These are phyloP conservation scores for Hybognathus amarus DNA, from an alignment of 2,797 vertebrate genomes.

Conservation along the genomic window DNA sequence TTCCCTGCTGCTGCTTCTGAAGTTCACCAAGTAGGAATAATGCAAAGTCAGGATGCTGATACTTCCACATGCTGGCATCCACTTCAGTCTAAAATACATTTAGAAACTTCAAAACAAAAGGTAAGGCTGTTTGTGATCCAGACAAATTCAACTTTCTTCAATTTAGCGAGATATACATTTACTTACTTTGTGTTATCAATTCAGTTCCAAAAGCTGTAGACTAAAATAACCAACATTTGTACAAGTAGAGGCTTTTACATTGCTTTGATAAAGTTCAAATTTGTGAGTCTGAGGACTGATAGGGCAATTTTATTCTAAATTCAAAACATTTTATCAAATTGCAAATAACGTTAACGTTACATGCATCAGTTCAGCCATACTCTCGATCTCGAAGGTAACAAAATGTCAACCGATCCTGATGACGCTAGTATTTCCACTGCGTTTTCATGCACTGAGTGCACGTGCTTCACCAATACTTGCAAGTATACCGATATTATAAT, in stretches of 20 bases:
- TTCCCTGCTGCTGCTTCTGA: slow-evolving; percentile 74
- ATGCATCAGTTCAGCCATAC: background rate
- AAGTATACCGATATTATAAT: background rate
- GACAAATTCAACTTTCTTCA: background rate
- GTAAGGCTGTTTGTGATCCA: background rate
- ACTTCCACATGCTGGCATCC: slow-evolving; percentile 69
- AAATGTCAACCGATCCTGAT: background rate
- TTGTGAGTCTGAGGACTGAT: background rate
- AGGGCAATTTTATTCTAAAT: background rate
- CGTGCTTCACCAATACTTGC: background rate
- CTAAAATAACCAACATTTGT: background rate
- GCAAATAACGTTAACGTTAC: background rate
- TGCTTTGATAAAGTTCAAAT: background rate
- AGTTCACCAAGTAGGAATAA: slow-evolving; percentile 71
- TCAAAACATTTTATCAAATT: background rate
- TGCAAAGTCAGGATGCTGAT: slow-evolving; percentile 66
- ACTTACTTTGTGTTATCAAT: background rate
- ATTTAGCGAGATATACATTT: background rate
- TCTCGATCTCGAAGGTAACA: background rate
- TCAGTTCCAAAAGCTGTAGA: background rate
- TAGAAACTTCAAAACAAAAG: slow-evolving; percentile 6
- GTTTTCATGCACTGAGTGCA: background rate
- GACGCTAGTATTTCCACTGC: background rate
- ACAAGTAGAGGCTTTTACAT: background rate
- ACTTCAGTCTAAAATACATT: slow-evolving; percentile 17